Conservation (phyloP, 1,140 invertebrate species). For the Adoxophyes honmai region DNA sequence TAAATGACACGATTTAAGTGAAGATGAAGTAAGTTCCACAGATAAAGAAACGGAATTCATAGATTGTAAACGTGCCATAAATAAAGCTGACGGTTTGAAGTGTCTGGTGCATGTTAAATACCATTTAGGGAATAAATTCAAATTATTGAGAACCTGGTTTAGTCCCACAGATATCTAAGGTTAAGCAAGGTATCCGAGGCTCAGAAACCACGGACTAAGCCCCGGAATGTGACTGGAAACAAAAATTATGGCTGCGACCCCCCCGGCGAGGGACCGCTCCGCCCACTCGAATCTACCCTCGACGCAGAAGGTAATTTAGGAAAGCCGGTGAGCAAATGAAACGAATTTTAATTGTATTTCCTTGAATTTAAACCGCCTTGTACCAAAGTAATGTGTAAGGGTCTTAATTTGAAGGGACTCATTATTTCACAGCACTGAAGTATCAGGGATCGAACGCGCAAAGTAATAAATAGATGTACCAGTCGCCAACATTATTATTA, state of each 20-base stretch:
- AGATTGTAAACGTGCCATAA: too few species aligned
- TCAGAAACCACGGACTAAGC: constrained; percentile 17
- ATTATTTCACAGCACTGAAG: background rate
- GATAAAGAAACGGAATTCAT: too few species aligned
- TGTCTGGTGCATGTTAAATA: background rate
- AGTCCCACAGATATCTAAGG: background rate
- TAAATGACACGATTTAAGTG: too few species aligned
- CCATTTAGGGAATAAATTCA: background rate
- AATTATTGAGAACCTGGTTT: background rate
- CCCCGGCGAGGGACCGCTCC: constrained; percentile 18
- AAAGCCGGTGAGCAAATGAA: constrained; percentile 23
- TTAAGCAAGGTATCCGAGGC: background rate
- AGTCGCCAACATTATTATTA: too few species aligned
- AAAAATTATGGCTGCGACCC: constrained; percentile 36
- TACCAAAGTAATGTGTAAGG: constrained; percentile 5
- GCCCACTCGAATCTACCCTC: background rate
- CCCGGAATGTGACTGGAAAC: constrained; percentile 32
- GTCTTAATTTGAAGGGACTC: constrained; percentile 11
- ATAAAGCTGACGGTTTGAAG: too few species aligned
- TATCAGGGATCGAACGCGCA: too few species aligned
- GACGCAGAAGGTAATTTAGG: constrained; percentile 29
- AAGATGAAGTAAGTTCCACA: too few species aligned
- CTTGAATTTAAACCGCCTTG: constrained; percentile 14
- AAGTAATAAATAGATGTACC: too few species aligned
- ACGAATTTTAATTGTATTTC: constrained; percentile 15